Evolutionary conservation across 2,888 invertebrate genomes (phyloP).

Genomic region (Ophonus ardosiacus): DNA sequence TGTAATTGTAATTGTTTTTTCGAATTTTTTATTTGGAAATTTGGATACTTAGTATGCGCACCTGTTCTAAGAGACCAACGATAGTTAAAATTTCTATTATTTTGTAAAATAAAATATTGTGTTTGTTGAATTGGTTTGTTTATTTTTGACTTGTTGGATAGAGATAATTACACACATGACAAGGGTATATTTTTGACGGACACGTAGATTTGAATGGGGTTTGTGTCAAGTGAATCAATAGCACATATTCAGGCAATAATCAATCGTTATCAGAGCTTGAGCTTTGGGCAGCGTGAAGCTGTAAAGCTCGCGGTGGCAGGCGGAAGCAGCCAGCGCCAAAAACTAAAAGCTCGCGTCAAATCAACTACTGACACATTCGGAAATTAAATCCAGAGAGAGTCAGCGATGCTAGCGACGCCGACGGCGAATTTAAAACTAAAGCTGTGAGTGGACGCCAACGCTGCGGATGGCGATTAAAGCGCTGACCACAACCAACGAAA

Average conservation of each 20-base stretch:
- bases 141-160: too few relatives aligned
- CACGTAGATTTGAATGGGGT: constrained; percentile 20
- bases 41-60: too few relatives aligned
- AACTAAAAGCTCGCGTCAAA: constrained; percentile 46
- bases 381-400: constrained; percentile 34
- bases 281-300: constrained; percentile 10
- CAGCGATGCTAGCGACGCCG: not conserved
- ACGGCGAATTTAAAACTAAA: constrained; percentile 35
- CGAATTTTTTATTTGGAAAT: too few relatives aligned
- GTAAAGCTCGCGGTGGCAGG: constrained; percentile 36
- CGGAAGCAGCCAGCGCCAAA: constrained; percentile 48
- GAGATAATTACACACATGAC: not conserved
- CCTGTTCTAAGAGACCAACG: too few relatives aligned
- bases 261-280: constrained; percentile 32
- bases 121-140: too few relatives aligned
- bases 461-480: too few relatives aligned
- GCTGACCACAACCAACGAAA: too few relatives aligned
- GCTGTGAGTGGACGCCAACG: not conserved
- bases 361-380: constrained; percentile 49
- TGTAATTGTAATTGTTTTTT: too few relatives aligned
- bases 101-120: too few relatives aligned
- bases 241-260: constrained; percentile 38
- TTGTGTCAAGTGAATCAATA: constrained; percentile 38
- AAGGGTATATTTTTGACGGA: constrained; percentile 4
- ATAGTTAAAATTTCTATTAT: too few relatives aligned